Percentiles rank a stretch among this genome's conserved stretches.
Conservation (phyloP, 2,113 vertebrate species). For the Guaruba guarouba region DNA sequence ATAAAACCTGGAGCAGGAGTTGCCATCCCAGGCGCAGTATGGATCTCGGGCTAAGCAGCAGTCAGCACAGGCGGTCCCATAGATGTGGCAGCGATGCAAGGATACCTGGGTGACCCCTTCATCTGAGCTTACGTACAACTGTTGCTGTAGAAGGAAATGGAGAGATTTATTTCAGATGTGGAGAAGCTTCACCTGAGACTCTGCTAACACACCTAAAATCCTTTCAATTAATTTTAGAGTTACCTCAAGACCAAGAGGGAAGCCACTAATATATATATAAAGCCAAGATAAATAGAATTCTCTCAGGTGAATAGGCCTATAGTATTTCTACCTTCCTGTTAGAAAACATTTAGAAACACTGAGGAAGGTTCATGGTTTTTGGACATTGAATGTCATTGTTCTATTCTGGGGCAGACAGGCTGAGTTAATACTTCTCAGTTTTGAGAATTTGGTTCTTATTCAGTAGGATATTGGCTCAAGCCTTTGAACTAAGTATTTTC, state of each 20-base stretch:
- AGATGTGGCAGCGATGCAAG: conserved; percentile 92
- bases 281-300: conserved; percentile 59
- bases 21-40: conserved; percentile 98
- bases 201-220: not conserved
- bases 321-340: conserved; percentile 45
- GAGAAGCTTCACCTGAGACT: not conserved
- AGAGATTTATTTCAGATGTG: conserved; percentile 34
- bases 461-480: not conserved
- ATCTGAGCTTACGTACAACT: conserved; percentile 93
- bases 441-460: conserved; percentile 33
- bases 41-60: conserved; percentile 97
- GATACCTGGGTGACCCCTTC: conserved; percentile 92
- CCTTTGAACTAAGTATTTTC: conserved; percentile 37
- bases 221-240: conserved; percentile 15
- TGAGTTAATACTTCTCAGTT: conserved; percentile 33
- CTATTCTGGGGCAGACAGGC: not conserved
- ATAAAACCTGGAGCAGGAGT: conserved; percentile 93
- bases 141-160: conserved; percentile 83
- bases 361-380: not conserved
- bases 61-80: conserved; percentile 93
- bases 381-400: conserved; percentile 53
- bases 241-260: not conserved
- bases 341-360: not conserved
- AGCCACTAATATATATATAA: not conserved
- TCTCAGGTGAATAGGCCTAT: not conserved